These are phyloP conservation scores for Tapirus terrestris DNA, from an alignment of 2,113 vertebrate species.

Conservation along the genomic window DNA sequence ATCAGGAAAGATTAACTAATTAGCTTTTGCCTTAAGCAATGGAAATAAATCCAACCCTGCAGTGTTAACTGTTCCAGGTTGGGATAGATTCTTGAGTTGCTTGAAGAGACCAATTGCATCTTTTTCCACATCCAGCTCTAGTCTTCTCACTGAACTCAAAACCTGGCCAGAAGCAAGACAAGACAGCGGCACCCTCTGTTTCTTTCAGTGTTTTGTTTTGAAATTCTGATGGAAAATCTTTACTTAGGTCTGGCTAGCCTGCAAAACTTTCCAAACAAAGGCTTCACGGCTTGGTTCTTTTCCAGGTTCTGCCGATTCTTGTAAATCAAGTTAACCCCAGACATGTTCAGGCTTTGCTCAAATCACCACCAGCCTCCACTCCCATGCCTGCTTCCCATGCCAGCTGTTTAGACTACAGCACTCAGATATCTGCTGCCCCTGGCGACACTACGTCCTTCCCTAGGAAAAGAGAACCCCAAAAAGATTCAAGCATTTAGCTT, in stretches of 20 bases:
- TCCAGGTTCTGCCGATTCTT: slow-evolving; percentile 66
- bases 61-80: neutral
- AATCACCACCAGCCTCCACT: neutral
- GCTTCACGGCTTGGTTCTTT: neutral
- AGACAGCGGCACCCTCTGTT: neutral
- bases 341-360: slow-evolving; percentile 29
- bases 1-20: neutral
- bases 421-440: neutral
- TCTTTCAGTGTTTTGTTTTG: slow-evolving; percentile 46
- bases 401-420: neutral
- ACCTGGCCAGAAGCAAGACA: slow-evolving; percentile 19
- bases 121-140: neutral
- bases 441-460: neutral
- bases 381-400: neutral
- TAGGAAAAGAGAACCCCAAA: neutral
- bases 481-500: neutral
- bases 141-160: slow-evolving; percentile 46
- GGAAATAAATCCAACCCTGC: neutral
- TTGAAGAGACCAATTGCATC: neutral
- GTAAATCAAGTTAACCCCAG: slow-evolving; percentile 45
- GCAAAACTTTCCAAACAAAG: slow-evolving; percentile 65
- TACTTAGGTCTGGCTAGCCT: slow-evolving; percentile 38
- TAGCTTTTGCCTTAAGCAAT: neutral
- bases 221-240: slow-evolving; percentile 34
- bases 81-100: neutral